Base-by-base conservation (phyloP, 2,888 invertebrate species). In the Agrenia bidenticulata region DNA sequence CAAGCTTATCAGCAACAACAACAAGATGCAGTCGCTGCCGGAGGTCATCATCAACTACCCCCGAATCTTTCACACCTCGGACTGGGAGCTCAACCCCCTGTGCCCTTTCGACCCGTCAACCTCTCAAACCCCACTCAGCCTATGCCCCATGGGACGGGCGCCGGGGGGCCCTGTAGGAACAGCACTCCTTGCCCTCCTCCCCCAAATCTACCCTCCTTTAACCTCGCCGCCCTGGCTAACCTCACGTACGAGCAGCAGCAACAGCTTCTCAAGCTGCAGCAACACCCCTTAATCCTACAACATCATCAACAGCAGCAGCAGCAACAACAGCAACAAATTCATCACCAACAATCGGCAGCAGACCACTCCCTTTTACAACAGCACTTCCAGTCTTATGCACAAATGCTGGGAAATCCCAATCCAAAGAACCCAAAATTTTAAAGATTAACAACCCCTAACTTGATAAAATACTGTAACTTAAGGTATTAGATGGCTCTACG, bases 221-320 rank as follows among this genome's bases (percentile, higher is more conserved):
- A 66, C 32, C 61, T 69, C n/a, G 64, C 67, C 27, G 32, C 64
- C 17, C 42, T 67, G 9, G 61, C 64, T 2, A 62, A 69, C 42
- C 50, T 69, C 15, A 63, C 69, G 2, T 66, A 66, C 42, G 69
- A 69, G 24, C 69, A 69, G 23, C 69, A 69, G 37, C 69, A 69
- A 27, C 69, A 69, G 63, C 53, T 69, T 7, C 63, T 69, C 26
- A 69, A 69, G 45, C 61, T 69, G 37, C 69, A 69, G 45, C 64
- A 68, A 19, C 69, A 69, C 23, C 69, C 65, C 21, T 49, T 66
- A 2, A 63, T 69, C 57, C 66, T 69, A 11, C 66, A 66, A 42
- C 69, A 69, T 21, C 66, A 65, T 15, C 65, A 69, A 24, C 69
- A 69, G 2, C 59, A 63, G 17, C 61, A 65, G 15, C 64, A 59